phyloP scores from a whole-genome alignment of 2,888 invertebrate genomes.

The Heliconius charithonia region DNA sequence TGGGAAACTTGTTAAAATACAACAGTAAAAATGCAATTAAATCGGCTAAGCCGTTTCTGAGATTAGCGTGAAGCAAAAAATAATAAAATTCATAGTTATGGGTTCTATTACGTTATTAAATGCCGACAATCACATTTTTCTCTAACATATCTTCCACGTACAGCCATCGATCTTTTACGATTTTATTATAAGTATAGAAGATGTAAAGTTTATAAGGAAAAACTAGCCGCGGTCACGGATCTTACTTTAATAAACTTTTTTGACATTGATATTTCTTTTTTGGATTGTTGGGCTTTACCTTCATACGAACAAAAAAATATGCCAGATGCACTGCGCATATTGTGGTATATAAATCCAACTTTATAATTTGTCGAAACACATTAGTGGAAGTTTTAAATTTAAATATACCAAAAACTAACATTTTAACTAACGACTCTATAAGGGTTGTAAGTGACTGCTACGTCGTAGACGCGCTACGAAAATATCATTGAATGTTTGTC shows the following conservation, averaged over 20 bases:
- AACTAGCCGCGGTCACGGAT: not conserved
- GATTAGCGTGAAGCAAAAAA: too few species aligned
- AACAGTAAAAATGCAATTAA: too few species aligned
- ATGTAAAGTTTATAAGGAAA: slow-evolving; percentile 3
- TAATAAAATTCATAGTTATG: too few species aligned
- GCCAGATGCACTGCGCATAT: not conserved
- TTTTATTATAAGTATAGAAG: too few species aligned
- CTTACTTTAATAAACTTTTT: not conserved
- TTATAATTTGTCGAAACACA: not conserved
- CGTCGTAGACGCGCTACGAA: slow-evolving; percentile 16
- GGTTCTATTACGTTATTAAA: too few species aligned
- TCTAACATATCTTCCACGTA: too few species aligned
- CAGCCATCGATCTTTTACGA: too few species aligned
- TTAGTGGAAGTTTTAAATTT: not conserved
- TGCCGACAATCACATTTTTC: too few species aligned
- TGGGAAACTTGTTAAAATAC: too few species aligned
- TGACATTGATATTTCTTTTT: not conserved
- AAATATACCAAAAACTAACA: not conserved
- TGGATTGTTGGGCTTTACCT: not conserved
- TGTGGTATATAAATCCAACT: too few species aligned
- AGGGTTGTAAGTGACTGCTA: not conserved
- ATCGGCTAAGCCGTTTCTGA: too few species aligned
- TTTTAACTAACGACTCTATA: not conserved
- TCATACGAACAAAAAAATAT: not conserved
- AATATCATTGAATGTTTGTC: not conserved